A percentile compares a stretch with the other conserved stretches of the same genome.
Evolutionary conservation across 2,797 vertebrate species (phyloP).

Genomic region (Platyrinchus mystaceus): DNA sequence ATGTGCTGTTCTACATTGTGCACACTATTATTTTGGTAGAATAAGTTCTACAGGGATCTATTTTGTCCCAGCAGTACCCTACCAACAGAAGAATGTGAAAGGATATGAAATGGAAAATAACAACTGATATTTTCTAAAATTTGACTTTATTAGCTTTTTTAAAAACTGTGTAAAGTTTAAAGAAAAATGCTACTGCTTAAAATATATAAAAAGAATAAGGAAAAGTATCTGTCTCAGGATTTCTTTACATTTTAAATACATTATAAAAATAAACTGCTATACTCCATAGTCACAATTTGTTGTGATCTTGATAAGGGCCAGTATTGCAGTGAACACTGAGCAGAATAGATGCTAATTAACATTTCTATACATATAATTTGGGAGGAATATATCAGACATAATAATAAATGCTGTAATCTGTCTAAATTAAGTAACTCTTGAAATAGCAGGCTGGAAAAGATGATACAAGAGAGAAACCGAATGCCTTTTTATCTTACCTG

Average conservation of each 20-base stretch:
- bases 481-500: background rate
- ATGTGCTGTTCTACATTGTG: background rate
- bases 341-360: background rate
- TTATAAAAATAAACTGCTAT: background rate
- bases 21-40: background rate
- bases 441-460: background rate
- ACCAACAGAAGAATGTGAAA: background rate
- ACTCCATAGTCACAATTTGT: background rate
- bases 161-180: background rate
- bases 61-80: background rate
- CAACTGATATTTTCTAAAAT: background rate
- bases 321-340: background rate
- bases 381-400: background rate
- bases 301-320: background rate
- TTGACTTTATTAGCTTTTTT: background rate
- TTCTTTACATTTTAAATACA: background rate
- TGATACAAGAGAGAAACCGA: background rate
- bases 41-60: background rate
- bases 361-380: background rate
- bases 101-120: background rate
- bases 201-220: background rate
- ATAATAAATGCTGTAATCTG: background rate
- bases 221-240: background rate
- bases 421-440: background rate
- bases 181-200: background rate